A percentile compares a stretch with the other conserved stretches of the same genome.
Conservation (phyloP, 2,888 invertebrate species). For the Amphipoea lucens region DNA sequence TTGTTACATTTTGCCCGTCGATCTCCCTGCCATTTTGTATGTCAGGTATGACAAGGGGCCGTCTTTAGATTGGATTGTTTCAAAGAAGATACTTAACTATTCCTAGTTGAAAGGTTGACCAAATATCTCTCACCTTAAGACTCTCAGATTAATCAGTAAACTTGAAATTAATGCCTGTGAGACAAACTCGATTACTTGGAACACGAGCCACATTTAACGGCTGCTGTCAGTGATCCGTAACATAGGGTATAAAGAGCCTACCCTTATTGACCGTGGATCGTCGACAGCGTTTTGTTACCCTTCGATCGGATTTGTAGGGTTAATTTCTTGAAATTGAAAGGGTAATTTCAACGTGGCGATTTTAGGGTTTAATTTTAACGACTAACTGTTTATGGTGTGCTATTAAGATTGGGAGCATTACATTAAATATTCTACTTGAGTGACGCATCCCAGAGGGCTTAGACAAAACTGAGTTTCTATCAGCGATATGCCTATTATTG, state of each 20-base stretch:
- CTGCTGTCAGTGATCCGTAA: constrained; percentile 37
- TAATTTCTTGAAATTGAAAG: constrained; percentile 29
- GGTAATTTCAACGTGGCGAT: constrained; percentile 35
- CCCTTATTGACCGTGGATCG: constrained; percentile 45
- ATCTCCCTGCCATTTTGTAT: no score
- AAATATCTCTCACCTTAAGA: constrained; percentile 18
- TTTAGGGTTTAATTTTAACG: constrained; percentile 22
- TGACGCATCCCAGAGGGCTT: neutral
- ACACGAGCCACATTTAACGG: constrained; percentile 45
- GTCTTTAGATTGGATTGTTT: no score
- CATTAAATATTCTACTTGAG: neutral
- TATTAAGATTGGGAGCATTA: neutral
- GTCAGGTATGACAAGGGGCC: no score
- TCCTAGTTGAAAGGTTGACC: constrained; percentile 10
- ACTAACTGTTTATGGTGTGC: neutral
- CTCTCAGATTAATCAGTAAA: constrained; percentile 57
- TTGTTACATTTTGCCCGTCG: no score
- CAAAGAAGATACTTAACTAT: neutral
- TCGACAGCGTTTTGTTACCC: constrained; percentile 39
- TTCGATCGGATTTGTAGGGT: constrained; percentile 29
- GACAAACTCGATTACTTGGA: constrained; percentile 55
- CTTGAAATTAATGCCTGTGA: constrained; percentile 54
- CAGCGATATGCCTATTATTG: neutral
- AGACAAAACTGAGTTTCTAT: neutral
- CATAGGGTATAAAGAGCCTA: constrained; percentile 43